Conservation (phyloP, 2,113 vertebrate species). For the Leucopsar rothschildi region DNA sequence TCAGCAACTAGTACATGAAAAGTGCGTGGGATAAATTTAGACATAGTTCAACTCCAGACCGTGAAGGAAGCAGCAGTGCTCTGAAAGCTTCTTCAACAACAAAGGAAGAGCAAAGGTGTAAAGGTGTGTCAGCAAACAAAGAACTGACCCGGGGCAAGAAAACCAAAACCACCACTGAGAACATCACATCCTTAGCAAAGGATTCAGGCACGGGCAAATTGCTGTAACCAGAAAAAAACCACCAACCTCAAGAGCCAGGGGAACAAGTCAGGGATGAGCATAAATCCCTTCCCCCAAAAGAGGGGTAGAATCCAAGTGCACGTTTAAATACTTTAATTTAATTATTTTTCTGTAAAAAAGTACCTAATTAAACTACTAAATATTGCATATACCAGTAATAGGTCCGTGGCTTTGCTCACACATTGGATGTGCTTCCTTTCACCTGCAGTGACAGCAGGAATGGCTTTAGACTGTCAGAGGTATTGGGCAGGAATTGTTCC, state of each 20-base stretch:
- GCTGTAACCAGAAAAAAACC: neutral
- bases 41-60: neutral
- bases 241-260: neutral
- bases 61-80: neutral
- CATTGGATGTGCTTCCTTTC: neutral
- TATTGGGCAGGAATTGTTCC: fast-evolving
- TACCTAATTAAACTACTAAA: neutral
- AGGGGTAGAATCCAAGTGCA: neutral
- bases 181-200: fast-evolving
- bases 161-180: neutral
- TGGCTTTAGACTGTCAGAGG: neutral
- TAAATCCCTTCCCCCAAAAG: fast-evolving
- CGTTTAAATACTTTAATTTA: neutral
- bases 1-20: fast-evolving
- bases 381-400: neutral
- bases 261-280: neutral
- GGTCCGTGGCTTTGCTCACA: neutral
- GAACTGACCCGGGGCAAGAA: neutral
- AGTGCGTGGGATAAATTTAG: neutral
- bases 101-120: neutral
- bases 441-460: neutral
- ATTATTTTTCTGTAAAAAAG: neutral
- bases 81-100: neutral
- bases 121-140: neutral
- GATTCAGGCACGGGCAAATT: neutral